These are phyloP conservation scores for Monochamus saltuarius DNA, from an alignment of 1,140 invertebrate species.

Conservation along the genomic window DNA sequence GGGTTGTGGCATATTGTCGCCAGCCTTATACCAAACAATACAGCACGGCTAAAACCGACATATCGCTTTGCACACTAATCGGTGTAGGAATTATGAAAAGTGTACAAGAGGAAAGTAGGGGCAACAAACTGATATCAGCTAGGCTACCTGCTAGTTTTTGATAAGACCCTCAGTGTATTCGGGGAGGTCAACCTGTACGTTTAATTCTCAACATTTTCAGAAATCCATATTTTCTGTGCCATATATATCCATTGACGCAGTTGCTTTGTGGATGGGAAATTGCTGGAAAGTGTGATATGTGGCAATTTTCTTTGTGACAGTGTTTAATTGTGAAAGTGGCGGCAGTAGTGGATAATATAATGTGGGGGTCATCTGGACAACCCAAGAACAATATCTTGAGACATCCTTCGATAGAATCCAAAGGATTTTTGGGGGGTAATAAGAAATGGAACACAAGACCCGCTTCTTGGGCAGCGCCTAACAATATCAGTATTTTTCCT, in stretches of 20 bases:
- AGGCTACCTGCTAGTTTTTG: too few species aligned
- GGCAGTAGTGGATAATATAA: slow-evolving; percentile 18
- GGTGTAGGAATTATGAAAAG: too few species aligned
- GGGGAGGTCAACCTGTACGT: too few species aligned
- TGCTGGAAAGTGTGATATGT: slow-evolving; percentile 9
- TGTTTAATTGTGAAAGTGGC: not conserved
- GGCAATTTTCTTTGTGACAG: slow-evolving; percentile 3
- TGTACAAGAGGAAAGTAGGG: too few species aligned
- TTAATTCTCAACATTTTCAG: not conserved
- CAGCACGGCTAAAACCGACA: too few species aligned
- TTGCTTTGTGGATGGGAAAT: slow-evolving; percentile 7
- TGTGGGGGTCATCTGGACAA: slow-evolving; percentile 19
- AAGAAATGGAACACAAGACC: slow-evolving; percentile 40
- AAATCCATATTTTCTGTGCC: slow-evolving; percentile 11
- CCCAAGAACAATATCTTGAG: slow-evolving; percentile 22
- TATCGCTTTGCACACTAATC: too few species aligned
- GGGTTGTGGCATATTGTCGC: too few species aligned
- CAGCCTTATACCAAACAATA: too few species aligned
- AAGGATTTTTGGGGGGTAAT: slow-evolving; percentile 40
- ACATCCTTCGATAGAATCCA: slow-evolving; percentile 30
- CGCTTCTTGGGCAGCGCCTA: slow-evolving; percentile 41
- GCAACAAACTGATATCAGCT: too few species aligned
- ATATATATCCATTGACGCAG: slow-evolving; percentile 4
- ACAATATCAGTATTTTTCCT: slow-evolving; percentile 33
- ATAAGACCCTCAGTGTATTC: too few species aligned